Percentiles rank a stretch among this genome's conserved stretches.
Evolutionary conservation across 1,140 invertebrate species (phyloP).

Genomic region (Olivierus martensii): DNA sequence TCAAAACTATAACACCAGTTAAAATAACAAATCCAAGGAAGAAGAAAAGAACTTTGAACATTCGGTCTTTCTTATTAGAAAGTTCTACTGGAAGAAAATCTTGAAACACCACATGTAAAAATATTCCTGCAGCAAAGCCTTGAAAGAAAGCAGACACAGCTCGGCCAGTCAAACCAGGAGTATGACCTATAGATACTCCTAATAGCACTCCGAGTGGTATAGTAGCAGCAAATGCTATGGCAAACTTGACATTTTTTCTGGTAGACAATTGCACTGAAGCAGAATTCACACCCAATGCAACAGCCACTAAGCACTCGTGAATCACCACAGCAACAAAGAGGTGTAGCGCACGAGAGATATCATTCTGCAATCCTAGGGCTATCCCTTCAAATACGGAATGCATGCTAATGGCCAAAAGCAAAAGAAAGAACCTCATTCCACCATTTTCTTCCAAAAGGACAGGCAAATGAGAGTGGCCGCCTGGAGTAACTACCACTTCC

Average conservation of each 20-base stretch:
- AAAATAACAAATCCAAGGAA: constrained; percentile 9
- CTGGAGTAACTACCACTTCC: background rate
- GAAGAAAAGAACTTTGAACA: constrained; percentile 11
- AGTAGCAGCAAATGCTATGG: constrained; percentile 25
- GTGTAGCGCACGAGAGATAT: constrained; percentile 24
- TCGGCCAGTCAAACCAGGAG: constrained; percentile 19
- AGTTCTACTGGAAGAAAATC: constrained; percentile 30
- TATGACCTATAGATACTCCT: constrained; percentile 25
- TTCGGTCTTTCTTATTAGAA: constrained; percentile 9
- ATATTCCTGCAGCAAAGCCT: constrained; percentile 31
- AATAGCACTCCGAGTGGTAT: constrained; percentile 32
- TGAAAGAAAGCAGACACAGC: constrained; percentile 29
- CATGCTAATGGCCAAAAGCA: constrained; percentile 30
- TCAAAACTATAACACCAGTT: constrained; percentile 4
- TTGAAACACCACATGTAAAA: constrained; percentile 32
- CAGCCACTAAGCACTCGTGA: constrained; percentile 31
- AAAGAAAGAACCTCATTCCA: constrained; percentile 25
- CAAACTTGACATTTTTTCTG: constrained; percentile 22
- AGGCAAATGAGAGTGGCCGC: constrained; percentile 10
- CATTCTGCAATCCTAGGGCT: constrained; percentile 30
- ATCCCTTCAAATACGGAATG: constrained; percentile 36
- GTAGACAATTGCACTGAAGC: constrained; percentile 22
- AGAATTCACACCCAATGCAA: constrained; percentile 32
- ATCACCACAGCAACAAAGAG: constrained; percentile 31
- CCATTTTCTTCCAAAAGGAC: constrained; percentile 9